phyloP scores from a whole-genome alignment of 2,888 invertebrate species.

The Ophion obscuratus region DNA sequence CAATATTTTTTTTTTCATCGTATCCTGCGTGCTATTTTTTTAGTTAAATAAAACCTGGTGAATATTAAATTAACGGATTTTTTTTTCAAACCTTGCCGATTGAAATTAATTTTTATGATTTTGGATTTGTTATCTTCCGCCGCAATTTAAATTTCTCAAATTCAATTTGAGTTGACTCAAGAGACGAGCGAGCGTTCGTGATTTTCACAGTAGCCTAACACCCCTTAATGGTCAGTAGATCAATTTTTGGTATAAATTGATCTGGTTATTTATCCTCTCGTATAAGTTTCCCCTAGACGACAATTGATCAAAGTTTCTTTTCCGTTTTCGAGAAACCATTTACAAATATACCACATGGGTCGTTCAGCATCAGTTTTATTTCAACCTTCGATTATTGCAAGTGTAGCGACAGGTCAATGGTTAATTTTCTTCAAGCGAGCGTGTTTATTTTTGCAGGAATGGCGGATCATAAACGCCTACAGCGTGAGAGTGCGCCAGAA shows the following conservation, averaged over 20 bases:
- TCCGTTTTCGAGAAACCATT: neutral
- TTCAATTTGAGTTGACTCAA: too few relatives aligned
- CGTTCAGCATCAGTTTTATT: neutral
- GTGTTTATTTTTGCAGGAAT: conserved; percentile 87
- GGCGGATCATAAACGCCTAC: conserved; percentile 99
- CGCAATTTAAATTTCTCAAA: too few relatives aligned
- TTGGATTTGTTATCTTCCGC: too few relatives aligned
- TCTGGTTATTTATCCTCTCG: neutral
- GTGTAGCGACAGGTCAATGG: neutral
- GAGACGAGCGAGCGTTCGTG: too few relatives aligned
- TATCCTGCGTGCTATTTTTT: too few relatives aligned
- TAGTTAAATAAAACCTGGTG: too few relatives aligned
- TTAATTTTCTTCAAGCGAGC: neutral
- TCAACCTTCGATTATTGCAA: neutral
- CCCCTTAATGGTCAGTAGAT: neutral
- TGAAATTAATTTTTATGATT: too few relatives aligned
- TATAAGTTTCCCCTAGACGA: neutral
- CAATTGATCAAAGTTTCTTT: neutral
- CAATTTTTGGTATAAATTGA: neutral
- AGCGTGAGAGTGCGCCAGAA: conserved; percentile 97
- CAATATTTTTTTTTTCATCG: too few relatives aligned
- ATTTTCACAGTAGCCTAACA: too few relatives aligned
- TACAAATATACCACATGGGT: neutral
- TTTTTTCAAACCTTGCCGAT: too few relatives aligned
- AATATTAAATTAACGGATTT: too few relatives aligned